phyloP scores from a whole-genome alignment of 2,888 invertebrate species.

The Tenthredo amoena region DNA sequence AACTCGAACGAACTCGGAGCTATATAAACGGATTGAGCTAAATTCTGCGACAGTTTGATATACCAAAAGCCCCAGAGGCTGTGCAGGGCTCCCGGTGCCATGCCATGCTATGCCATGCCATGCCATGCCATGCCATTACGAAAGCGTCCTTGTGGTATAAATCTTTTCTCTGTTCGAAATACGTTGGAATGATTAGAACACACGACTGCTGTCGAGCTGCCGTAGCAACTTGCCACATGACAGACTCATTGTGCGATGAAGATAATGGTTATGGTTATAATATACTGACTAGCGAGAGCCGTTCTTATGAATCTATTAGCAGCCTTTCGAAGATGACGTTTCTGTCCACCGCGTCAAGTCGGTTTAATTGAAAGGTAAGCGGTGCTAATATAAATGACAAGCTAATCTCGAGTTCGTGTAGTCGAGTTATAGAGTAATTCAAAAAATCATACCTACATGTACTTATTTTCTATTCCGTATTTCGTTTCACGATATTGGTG shows the following conservation, averaged over 20 bases:
- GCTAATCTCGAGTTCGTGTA: constrained; percentile 11
- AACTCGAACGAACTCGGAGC: neutral
- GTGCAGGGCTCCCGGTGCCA: constrained; percentile 4
- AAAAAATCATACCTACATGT: neutral
- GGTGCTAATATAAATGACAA: constrained; percentile 39
- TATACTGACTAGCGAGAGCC: constrained; percentile 37
- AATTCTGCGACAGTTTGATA: constrained; percentile 39
- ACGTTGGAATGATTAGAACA: constrained; percentile 46
- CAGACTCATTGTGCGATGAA: constrained; percentile 51
- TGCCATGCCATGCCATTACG: constrained; percentile 5
- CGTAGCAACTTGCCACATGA: constrained; percentile 47
- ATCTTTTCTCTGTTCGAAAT: constrained; percentile 38
- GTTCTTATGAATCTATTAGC: constrained; percentile 52
- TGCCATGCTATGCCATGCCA: neutral
- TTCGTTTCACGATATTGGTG: neutral
- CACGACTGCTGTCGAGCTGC: constrained; percentile 47
- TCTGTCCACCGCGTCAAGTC: constrained; percentile 47
- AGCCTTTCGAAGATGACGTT: constrained; percentile 44
- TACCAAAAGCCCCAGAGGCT: constrained; percentile 28
- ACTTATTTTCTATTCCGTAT: neutral
- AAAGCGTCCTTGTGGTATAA: constrained; percentile 41
- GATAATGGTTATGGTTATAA: constrained; percentile 46
- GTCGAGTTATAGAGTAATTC: neutral
- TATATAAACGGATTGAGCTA: neutral
- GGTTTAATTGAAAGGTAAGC: constrained; percentile 41